Base-by-base conservation (phyloP, 2,797 vertebrate genomes). In the Trematomus bernacchii region DNA sequence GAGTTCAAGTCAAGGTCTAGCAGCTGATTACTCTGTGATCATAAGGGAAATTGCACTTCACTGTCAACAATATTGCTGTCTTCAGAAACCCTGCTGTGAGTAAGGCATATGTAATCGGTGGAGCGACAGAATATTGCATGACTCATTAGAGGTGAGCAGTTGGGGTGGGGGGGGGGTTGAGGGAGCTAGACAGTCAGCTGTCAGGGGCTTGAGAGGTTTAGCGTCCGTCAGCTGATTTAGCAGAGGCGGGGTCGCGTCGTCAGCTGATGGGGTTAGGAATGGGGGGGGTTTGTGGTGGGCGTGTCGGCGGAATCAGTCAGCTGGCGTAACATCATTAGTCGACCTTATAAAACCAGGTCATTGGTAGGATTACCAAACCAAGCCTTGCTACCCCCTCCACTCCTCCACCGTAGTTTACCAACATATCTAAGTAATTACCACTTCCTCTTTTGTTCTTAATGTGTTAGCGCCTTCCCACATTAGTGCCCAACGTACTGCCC, bases 261-360 rank as follows among this genome's bases (percentile, higher is more conserved):
- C 90, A 92, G 89, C 90, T 92, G 90, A 88, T 67, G 51, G 76
- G 58, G 76, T 81, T 72, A 70, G 54, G 69, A 78, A 46, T 71
- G 73, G 75, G 23, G 23, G 71, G 66, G 76, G 23, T 18, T 53
- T 61, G 62, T 59, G 74, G 51, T 52, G 66, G 47, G 69, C 27
- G 50, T 70, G 71, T 70, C 73, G 52, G 68, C 61, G 69, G 60
- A 82, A 85, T 85, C 84, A 87, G 77, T 83, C 73, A 86, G 76
- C 76, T 77, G 77, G 76, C 47, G 83, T 80, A 81, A 78, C 78
- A 70, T 89, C 81, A 89, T 94, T 95, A 92, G 81, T 76, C 27
- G 75, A 92, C 86, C 74, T 76, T 84, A 81, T 88, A 89, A 95
- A 94, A 91, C 83, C 87, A 93, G 95, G 91, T 87, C 75, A 66